A percentile compares a stretch with the other conserved stretches of the same genome.
Evolutionary conservation across 2,888 invertebrate species (phyloP).

Genomic region (Ornithoptera priamus): DNA sequence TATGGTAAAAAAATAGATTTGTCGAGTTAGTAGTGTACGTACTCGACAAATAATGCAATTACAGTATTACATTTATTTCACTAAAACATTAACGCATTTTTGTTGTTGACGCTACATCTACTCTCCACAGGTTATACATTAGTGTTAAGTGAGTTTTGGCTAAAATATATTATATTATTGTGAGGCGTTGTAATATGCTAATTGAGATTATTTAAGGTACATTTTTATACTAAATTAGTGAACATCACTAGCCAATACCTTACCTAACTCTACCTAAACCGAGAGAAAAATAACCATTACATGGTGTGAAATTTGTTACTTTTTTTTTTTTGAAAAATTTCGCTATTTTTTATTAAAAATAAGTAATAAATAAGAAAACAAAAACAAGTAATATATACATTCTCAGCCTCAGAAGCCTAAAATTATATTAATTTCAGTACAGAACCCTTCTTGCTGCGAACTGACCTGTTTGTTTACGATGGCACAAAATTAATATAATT

Average conservation of each 20-base stretch:
- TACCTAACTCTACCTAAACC: slow-evolving; percentile 37
- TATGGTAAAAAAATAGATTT: slow-evolving; percentile 62
- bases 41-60: slow-evolving; percentile 39
- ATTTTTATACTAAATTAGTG: slow-evolving; percentile 56
- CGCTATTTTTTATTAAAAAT: slow-evolving; percentile 46
- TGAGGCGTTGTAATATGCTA: slow-evolving; percentile 49
- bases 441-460: slow-evolving; percentile 38
- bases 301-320: slow-evolving; percentile 49
- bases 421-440: slow-evolving; percentile 44
- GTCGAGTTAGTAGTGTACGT: slow-evolving; percentile 28
- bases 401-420: slow-evolving; percentile 57
- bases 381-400: slow-evolving; percentile 63
- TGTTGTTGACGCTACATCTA: slow-evolving; percentile 2
- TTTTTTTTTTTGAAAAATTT: slow-evolving; percentile 36
- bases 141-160: slow-evolving; percentile 25
- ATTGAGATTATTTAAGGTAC: slow-evolving; percentile 76
- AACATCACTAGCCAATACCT: slow-evolving; percentile 58
- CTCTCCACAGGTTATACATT: slow-evolving; percentile 1
- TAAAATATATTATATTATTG: slow-evolving; percentile 33
- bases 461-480: slow-evolving; percentile 40
- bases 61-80: slow-evolving; percentile 23
- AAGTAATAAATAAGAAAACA: slow-evolving; percentile 65
- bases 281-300: slow-evolving; percentile 49
- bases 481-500: slow-evolving; percentile 36
- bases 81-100: slow-evolving; percentile 6